phyloP scores from a whole-genome alignment of 1,140 invertebrate species.

The Drosophila ercepeae region DNA sequence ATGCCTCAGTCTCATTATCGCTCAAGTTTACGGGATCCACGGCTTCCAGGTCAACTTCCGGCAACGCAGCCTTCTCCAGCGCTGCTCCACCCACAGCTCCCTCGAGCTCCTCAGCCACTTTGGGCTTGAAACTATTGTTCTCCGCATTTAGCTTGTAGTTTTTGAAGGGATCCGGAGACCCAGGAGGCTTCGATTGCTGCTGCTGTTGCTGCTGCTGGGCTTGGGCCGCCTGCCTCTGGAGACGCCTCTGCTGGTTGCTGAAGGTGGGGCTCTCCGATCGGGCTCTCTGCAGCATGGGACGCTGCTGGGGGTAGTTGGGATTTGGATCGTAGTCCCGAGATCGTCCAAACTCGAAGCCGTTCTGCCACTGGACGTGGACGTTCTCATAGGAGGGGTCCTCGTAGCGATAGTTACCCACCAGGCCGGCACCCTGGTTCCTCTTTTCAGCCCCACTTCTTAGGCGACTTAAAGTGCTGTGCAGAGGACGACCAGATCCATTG shows the following conservation, averaged over 20 bases:
- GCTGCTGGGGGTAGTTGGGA: conserved; percentile 42
- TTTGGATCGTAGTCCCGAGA: conserved; percentile 75
- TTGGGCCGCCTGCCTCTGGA: conserved; percentile 60
- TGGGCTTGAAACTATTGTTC: conserved; percentile 81
- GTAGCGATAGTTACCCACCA: conserved; percentile 51
- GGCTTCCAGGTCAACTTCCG: conserved; percentile 35
- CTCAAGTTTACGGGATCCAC: conserved; percentile 47
- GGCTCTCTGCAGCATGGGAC: conserved; percentile 71
- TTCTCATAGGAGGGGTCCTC: conserved; percentile 83
- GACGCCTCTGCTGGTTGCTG: conserved; percentile 71
- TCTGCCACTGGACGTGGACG: conserved; percentile 83
- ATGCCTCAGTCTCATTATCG: conserved; percentile 76
- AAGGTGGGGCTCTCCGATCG: conserved; percentile 80
- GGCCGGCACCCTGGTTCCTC: conserved; percentile 31
- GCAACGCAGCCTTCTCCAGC: conserved; percentile 21
- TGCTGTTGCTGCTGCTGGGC: conserved; percentile 25
- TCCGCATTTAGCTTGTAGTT: conserved; percentile 78
- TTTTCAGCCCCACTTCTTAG: conserved; percentile 51
- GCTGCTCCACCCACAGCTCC: conserved; percentile 62
- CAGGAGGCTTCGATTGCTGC: conserved; percentile 27
- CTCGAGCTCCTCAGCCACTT: conserved; percentile 57
- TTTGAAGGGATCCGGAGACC: conserved; percentile 68
- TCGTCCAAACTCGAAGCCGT: conserved; percentile 80
- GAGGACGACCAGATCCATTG: conserved; percentile 42
- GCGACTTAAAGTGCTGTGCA: conserved; percentile 75